Percentiles rank a stretch among this genome's conserved stretches.
phyloP scores from a whole-genome alignment of 1,140 invertebrate species.

The Chrysomallon squamiferum region DNA sequence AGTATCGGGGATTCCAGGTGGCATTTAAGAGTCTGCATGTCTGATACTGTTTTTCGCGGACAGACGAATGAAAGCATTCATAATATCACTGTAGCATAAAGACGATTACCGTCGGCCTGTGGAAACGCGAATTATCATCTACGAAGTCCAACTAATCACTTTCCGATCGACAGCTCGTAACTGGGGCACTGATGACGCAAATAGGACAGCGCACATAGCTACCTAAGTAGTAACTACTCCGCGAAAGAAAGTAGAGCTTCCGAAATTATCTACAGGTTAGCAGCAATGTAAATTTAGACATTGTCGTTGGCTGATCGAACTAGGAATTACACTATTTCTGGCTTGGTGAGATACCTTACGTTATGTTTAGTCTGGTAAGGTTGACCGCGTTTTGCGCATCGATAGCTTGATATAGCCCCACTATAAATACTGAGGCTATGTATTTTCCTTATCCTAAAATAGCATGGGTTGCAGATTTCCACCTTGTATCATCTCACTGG shows the following conservation, averaged over 20 bases:
- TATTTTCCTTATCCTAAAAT: slow-evolving; percentile 45
- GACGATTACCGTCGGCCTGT: neutral
- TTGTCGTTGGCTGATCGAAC: neutral
- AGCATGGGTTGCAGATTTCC: slow-evolving; percentile 35
- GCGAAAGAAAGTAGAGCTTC: slow-evolving; percentile 19
- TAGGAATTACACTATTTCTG: neutral
- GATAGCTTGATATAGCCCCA: slow-evolving; percentile 10
- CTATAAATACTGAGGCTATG: slow-evolving; percentile 18
- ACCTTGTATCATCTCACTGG: slow-evolving; percentile 26
- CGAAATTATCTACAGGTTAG: neutral
- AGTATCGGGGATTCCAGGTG: slow-evolving; percentile 5
- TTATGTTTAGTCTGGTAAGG: neutral
- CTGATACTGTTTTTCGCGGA: neutral
- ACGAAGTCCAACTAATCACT: neutral
- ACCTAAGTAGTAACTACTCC: slow-evolving; percentile 18
- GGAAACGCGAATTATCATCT: neutral
- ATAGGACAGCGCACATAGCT: slow-evolving; percentile 29
- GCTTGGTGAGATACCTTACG: neutral
- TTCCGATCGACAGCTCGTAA: slow-evolving; percentile 1
- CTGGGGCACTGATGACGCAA: slow-evolving; percentile 40
- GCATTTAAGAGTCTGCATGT: neutral
- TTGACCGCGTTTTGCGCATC: neutral
- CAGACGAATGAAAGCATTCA: neutral
- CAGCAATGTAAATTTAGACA: neutral
- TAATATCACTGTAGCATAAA: neutral